phyloP scores from a whole-genome alignment of 2,113 vertebrate species.

The Lagopus leucura region DNA sequence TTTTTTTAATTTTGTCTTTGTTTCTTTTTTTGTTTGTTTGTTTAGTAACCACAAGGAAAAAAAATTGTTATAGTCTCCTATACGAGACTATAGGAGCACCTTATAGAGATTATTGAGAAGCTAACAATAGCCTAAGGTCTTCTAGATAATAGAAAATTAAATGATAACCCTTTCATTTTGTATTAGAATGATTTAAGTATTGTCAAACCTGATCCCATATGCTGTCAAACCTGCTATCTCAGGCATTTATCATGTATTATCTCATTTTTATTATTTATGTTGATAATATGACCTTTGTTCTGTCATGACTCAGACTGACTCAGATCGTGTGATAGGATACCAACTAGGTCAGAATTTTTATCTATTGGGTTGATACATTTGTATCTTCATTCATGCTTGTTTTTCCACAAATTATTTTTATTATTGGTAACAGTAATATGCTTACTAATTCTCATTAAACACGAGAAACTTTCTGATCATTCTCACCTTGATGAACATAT shows the following conservation, averaged over 20 bases:
- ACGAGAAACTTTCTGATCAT: background rate
- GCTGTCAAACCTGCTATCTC: constrained; percentile 27
- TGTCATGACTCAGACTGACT: background rate
- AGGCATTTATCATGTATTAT: constrained; percentile 45
- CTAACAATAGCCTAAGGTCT: constrained; percentile 3
- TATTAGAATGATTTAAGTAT: constrained; percentile 40
- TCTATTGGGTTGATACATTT: background rate
- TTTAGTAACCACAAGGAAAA: background rate
- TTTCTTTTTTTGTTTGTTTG: background rate
- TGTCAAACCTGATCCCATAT: background rate
- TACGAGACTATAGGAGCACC: background rate
- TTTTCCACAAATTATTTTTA: background rate
- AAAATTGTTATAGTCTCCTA: background rate
- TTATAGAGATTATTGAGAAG: background rate
- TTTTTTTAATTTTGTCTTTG: background rate
- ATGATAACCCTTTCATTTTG: constrained; percentile 37
- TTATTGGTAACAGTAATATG: background rate
- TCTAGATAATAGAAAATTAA: constrained; percentile 13
- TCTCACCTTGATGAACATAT: background rate
- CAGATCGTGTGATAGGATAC: background rate
- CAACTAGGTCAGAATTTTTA: background rate
- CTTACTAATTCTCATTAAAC: background rate
- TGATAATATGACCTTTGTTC: constrained; percentile 29
- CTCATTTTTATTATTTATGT: constrained; percentile 33
- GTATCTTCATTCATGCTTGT: background rate